Evolutionary conservation across 2,113 vertebrate species (phyloP).

Genomic region (Chloroceryle aenea): DNA sequence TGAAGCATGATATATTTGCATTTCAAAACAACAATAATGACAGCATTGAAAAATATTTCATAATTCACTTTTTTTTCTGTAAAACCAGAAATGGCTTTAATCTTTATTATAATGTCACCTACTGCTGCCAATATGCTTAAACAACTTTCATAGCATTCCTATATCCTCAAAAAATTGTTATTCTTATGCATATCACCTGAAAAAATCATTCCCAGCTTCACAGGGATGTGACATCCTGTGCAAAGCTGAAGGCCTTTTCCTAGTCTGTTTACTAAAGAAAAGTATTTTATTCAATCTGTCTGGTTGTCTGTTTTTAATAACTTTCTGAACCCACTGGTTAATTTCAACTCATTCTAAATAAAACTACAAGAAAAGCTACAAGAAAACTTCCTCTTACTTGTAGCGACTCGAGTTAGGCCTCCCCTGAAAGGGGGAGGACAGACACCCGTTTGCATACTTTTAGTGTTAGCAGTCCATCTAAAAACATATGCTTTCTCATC

Average conservation of each 20-base stretch:
- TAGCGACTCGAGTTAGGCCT: not conserved
- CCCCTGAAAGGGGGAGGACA: not conserved
- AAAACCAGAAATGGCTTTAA: constrained; percentile 7
- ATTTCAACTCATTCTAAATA: not conserved
- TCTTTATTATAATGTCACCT: constrained; percentile 22
- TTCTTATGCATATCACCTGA: not conserved
- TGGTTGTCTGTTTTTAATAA: not conserved
- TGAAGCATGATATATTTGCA: constrained; percentile 13
- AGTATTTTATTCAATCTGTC: not conserved
- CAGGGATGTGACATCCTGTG: not conserved
- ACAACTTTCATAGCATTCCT: not conserved
- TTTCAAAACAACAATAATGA: constrained; percentile 29
- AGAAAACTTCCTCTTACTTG: not conserved
- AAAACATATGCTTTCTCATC: not conserved
- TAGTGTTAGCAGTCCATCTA: not conserved
- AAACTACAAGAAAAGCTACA: not conserved
- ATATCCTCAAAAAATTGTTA: not conserved
- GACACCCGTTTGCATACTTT: not conserved
- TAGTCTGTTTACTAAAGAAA: not conserved
- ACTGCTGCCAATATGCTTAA: not conserved
- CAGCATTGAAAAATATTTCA: constrained; percentile 24
- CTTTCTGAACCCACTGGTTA: not conserved
- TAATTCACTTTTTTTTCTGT: constrained; percentile 15
- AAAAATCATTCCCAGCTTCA: not conserved
- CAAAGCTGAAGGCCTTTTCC: not conserved